A percentile compares a stretch with the other conserved stretches of the same genome.
These are phyloP conservation scores for Icerya purchasi DNA, from an alignment of 2,888 invertebrate species.

Conservation along the genomic window DNA sequence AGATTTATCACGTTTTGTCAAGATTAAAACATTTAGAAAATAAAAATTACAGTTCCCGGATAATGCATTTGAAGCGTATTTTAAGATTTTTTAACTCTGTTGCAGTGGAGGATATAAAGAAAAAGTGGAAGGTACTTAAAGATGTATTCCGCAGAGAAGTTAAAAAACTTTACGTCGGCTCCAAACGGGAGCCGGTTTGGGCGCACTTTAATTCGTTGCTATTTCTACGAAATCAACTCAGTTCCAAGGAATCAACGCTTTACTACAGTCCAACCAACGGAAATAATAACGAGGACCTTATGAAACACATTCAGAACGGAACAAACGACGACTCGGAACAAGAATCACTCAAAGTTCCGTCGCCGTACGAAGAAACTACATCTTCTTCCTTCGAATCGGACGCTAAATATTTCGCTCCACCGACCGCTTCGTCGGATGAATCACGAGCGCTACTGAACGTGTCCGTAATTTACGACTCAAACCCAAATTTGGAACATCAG, in stretches of 20 bases:
- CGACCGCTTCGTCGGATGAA: background rate
- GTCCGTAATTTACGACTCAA: background rate
- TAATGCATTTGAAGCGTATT: too few species aligned
- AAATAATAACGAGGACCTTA: background rate
- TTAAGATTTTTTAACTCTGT: too few species aligned
- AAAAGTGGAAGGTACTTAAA: background rate
- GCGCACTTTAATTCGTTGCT: background rate
- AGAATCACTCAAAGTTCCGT: too few species aligned
- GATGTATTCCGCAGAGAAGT: background rate
- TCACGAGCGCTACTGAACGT: background rate
- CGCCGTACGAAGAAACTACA: too few species aligned
- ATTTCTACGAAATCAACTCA: background rate
- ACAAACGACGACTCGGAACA: background rate
- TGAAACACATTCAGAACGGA: background rate
- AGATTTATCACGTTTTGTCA: too few species aligned
- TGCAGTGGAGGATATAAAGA: background rate
- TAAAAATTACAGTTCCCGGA: too few species aligned
- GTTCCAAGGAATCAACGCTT: background rate
- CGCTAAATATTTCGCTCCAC: too few species aligned
- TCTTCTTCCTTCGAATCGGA: too few species aligned
- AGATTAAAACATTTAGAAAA: too few species aligned
- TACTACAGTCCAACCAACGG: background rate
- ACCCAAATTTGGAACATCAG: background rate
- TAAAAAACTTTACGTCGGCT: background rate
- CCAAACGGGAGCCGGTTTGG: background rate